These are phyloP conservation scores for Troides helena DNA, from an alignment of 2,888 invertebrate species.

Conservation along the genomic window DNA sequence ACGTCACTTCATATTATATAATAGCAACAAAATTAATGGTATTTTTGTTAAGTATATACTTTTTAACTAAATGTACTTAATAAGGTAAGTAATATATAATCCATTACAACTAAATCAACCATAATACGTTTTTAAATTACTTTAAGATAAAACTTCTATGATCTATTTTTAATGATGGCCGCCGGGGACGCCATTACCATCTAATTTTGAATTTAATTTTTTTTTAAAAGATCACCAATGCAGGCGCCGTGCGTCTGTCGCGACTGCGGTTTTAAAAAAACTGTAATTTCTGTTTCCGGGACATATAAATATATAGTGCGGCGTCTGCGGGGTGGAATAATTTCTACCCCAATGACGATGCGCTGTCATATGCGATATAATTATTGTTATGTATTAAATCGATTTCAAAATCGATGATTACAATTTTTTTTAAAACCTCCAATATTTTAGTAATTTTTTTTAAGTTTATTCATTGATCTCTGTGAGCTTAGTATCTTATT, in stretches of 20 bases:
- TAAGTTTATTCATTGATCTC: too few species aligned
- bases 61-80: slow-evolving; percentile 7
- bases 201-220: slow-evolving; percentile 68
- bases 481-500: too few species aligned
- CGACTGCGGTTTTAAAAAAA: slow-evolving; percentile 45
- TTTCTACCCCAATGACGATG: slow-evolving; percentile 33
- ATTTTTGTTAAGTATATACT: neutral
- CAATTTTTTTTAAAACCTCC: slow-evolving; percentile 2
- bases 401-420: slow-evolving; percentile 36
- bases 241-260: slow-evolving; percentile 55
- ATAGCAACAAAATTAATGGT: neutral
- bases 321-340: slow-evolving; percentile 37
- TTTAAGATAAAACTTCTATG: slow-evolving; percentile 53
- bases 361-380: slow-evolving; percentile 34
- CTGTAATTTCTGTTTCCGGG: slow-evolving; percentile 53
- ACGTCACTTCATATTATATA: neutral
- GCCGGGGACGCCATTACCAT: slow-evolving; percentile 58
- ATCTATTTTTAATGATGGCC: slow-evolving; percentile 73
- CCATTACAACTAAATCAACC: slow-evolving; percentile 46
- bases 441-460: too few species aligned
- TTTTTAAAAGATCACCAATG: slow-evolving; percentile 49
- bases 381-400: slow-evolving; percentile 41
- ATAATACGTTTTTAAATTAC: slow-evolving; percentile 56
- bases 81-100: slow-evolving; percentile 2
- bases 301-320: slow-evolving; percentile 39